These are phyloP conservation scores for Neoseiulus cucumeris DNA, from an alignment of 1,140 invertebrate genomes.

Conservation along the genomic window DNA sequence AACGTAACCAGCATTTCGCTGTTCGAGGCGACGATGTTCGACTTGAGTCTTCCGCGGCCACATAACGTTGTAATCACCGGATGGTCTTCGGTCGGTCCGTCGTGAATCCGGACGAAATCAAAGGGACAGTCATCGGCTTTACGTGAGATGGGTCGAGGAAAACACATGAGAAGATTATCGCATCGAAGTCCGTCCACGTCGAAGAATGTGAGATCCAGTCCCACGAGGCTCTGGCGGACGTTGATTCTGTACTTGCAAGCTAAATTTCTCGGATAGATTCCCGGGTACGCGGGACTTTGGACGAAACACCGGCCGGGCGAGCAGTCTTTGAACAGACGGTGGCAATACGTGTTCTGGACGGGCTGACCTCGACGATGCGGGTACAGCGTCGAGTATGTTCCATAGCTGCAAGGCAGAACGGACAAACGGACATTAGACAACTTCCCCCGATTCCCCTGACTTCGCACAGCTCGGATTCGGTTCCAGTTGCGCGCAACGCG, in stretches of 20 bases:
- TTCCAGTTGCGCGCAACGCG: no score
- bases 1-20: conserved; percentile 75
- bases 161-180: conserved; percentile 82
- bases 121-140: conserved; percentile 54
- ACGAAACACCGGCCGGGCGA: conserved; percentile 72
- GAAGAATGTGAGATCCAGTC: conserved; percentile 32
- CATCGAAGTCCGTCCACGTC: conserved; percentile 78
- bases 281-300: conserved; percentile 72
- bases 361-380: conserved; percentile 66
- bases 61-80: conserved; percentile 74
- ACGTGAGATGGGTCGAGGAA: conserved; percentile 52
- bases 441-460: no score
- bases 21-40: conserved; percentile 75
- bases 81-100: conserved; percentile 62
- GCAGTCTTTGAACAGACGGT: conserved; percentile 48
- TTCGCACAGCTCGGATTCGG: no score
- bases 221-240: conserved; percentile 18
- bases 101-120: conserved; percentile 70
- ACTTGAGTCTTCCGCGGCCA: conserved; percentile 78
- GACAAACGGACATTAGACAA: conserved; percentile 14
- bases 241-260: conserved; percentile 40
- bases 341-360: conserved; percentile 54
- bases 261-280: conserved; percentile 65
- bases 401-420: conserved; percentile 41
- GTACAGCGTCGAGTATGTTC: conserved; percentile 73